Evolutionary conservation across 2,888 invertebrate species (phyloP), one percentile per base, ranked within the genome.

Genomic region (Dicyrtoma fusca): DNA sequence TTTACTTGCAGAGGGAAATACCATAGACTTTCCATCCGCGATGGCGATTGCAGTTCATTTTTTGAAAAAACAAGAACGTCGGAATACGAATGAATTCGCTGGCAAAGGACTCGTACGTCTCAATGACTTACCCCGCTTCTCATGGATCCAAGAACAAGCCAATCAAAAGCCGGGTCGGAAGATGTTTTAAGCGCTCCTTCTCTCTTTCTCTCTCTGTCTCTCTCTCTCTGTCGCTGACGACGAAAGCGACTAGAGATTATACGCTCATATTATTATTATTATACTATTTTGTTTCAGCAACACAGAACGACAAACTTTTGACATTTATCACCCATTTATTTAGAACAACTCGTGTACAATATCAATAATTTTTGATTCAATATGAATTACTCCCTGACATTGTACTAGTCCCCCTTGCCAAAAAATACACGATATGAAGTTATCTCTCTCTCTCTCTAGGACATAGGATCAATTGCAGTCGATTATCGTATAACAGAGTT

Each of bases 21-120:
- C 76, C 0, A 65, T 79, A 47, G 79, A 79, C 63, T 78, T 78
- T 47, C 69, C 69, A 1, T 47, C 47, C 11, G 69, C 65, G 10
- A 25, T 65, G 49, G 65, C 65, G 25, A 75, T 78, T 26, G 69
- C 70, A 0, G 79, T 79, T 25, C 77, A 77, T 62, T 79, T 79
- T 42, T 68, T 79, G 34, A 76, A 74, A 65, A 78, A 76, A 57
- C 69, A 72, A 19, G 76, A 76, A 45, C 26, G 72, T 11, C 76
- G 77, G 25, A 71, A 73, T n/a, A 63, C 75, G 1, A 76, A 78
- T 59, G 69, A 69, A 62, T 69, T 69, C 49, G 53, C 62, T 8
- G 76, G 76, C 8, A 75, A 76, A 55, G 73, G 69, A 17, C 69
- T 76, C 13, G 70, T 79, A 13, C 70, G 73, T 51, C 63, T 59